These are phyloP conservation scores for Heliocidaris erythrogramma DNA, from an alignment of 35 echinoderm and acorn worm genomes.

Conservation along the genomic window DNA sequence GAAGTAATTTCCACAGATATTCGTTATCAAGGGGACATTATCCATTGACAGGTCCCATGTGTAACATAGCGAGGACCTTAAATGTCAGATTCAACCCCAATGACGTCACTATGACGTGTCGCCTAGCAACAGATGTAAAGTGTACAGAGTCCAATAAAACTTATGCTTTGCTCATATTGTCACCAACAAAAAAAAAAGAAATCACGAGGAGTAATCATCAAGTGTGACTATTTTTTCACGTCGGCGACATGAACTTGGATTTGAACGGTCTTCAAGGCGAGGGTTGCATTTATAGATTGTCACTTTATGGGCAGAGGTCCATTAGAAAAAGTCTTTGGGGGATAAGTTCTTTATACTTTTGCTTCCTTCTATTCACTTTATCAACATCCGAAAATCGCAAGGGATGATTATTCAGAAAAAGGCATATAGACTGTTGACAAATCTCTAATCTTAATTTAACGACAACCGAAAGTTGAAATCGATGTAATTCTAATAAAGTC, in stretches of 20 bases:
- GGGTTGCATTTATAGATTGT: not conserved
- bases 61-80: slow-evolving; percentile 30
- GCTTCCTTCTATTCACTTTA: not conserved
- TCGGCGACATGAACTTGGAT: not conserved
- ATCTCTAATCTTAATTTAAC: not conserved
- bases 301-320: not conserved
- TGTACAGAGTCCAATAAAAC: slow-evolving; percentile 13
- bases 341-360: not conserved
- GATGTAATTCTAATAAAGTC: not conserved
- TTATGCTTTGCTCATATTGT: not conserved
- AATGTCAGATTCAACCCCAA: slow-evolving; percentile 24
- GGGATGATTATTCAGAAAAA: too few species aligned
- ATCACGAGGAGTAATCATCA: not conserved
- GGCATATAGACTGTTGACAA: too few species aligned
- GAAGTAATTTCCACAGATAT: slow-evolving; percentile 28
- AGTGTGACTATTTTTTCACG: slow-evolving; percentile 10
- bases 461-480: not conserved
- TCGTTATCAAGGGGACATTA: slow-evolving; percentile 34
- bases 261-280: not conserved
- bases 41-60: not conserved
- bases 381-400: not conserved
- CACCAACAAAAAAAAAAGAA: not conserved
- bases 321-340: not conserved
- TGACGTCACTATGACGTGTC: slow-evolving; percentile 39
- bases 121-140: slow-evolving; percentile 10